Evolutionary conservation across 2,113 vertebrate genomes (phyloP).

Genomic region (Pica pica): DNA sequence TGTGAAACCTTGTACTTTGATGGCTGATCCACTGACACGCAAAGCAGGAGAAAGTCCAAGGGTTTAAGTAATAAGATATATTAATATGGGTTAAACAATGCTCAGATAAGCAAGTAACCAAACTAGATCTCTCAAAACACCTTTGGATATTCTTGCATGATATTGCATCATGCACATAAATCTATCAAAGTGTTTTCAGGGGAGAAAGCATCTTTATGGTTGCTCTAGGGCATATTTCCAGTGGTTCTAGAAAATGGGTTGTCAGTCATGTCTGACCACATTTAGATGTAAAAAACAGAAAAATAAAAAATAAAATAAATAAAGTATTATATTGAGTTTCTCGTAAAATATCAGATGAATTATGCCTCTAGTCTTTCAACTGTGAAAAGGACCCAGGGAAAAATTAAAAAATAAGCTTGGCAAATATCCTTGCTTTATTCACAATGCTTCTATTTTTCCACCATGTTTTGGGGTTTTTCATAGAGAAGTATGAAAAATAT

Average conservation of each 20-base stretch:
- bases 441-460: neutral
- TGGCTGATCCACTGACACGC: rapidly evolving
- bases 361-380: neutral
- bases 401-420: neutral
- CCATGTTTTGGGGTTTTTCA: neutral
- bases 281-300: neutral
- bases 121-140: neutral
- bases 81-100: neutral
- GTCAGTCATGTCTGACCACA: neutral
- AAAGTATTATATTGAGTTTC: neutral
- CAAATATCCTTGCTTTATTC: neutral
- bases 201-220: neutral
- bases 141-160: neutral
- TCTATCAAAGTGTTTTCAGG: neutral
- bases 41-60: neutral
- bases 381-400: neutral
- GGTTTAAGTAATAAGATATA: neutral
- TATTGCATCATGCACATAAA: neutral
- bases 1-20: neutral
- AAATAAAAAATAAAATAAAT: too few species aligned
- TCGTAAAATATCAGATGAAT: neutral
- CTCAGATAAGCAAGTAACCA: neutral
- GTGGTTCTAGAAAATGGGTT: neutral
- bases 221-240: neutral
- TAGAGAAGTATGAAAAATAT: neutral